Evolutionary conservation across 1,140 invertebrate species (phyloP), one percentile per base, ranked within the genome.

Genomic region (Sweltsa coloradensis): DNA sequence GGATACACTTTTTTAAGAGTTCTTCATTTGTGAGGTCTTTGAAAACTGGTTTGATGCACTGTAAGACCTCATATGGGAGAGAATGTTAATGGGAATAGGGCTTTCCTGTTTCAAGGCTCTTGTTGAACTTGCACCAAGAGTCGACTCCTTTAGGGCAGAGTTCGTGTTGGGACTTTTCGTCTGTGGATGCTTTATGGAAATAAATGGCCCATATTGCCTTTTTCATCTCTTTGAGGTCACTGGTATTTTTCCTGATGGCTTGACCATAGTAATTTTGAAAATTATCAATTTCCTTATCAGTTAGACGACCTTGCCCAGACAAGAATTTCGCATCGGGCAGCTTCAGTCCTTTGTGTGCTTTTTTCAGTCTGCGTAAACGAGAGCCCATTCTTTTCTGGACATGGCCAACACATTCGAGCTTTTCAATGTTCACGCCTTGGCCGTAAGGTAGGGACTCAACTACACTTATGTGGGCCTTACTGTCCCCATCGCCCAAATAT

Each of bases 251-350:
- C 44, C 53, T 42, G 27, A 56, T 51, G 25, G 55, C 55, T 19
- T 52, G 24, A 16, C 53, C 55, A 47, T 56, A 56, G 44, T 52
- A 56, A 19, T 25, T 26, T 34, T 52, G 51, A 14, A 56, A 34
- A 22, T 56, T 49, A 36, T 56, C 51, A 22, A 52, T 54, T 44
- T 49, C 42, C 25, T 42, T 43, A 44, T 29, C 44, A 6, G 51
- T 53, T n/a, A 55, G 49, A 27, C 52, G 50, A n/a, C 48, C 50
- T 51, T 48, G 24, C 49, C 55, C 40, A 29, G 14, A 22, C 24
- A 51, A 37, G 41, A 31, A 45, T 39, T 51, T 44, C 4, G 19
- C 22, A 25, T 41, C 40, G 14, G 40, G n/a, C 14, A 41, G 21
- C n/a, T 41, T 41, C 25, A 3, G 21, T 18, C 21, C 21, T 23